These are phyloP conservation scores for Horisme vitalbata DNA, from an alignment of 2,888 invertebrate genomes.

Conservation along the genomic window DNA sequence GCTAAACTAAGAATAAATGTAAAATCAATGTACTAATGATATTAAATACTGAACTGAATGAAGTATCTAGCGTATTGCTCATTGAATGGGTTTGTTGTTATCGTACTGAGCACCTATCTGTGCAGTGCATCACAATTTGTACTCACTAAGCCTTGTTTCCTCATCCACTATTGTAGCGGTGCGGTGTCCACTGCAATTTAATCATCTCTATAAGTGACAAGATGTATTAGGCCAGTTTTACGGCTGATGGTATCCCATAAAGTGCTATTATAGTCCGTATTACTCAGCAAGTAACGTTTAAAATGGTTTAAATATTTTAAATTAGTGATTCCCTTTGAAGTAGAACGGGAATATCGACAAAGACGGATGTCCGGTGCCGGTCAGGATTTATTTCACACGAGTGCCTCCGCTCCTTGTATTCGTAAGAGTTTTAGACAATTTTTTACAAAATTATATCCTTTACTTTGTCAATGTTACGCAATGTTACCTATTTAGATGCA, in stretches of 20 bases:
- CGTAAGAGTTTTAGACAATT: constrained; percentile 40
- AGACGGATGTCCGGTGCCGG: constrained; percentile 83
- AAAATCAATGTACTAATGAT: constrained; percentile 18
- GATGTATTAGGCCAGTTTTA: constrained; percentile 68
- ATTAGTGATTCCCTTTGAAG: constrained; percentile 74
- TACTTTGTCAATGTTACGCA: constrained; percentile 26
- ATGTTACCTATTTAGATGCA: constrained; percentile 14
- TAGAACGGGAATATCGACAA: constrained; percentile 81
- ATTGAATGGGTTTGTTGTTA: constrained; percentile 31
- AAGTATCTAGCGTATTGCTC: too few species aligned
- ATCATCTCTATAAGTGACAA: constrained; percentile 68
- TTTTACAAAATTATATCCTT: constrained; percentile 27
- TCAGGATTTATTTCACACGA: constrained; percentile 82
- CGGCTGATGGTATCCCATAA: constrained; percentile 36
- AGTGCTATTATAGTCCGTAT: constrained; percentile 41
- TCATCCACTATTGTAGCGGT: constrained; percentile 57
- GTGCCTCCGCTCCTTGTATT: constrained; percentile 55
- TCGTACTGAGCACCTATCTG: constrained; percentile 24
- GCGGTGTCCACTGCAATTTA: constrained; percentile 66
- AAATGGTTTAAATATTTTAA: constrained; percentile 51
- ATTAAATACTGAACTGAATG: constrained; percentile 32
- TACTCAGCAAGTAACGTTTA: constrained; percentile 56
- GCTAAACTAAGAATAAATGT: too few species aligned
- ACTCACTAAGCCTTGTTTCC: constrained; percentile 58
- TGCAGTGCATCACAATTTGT: constrained; percentile 50